Percentiles rank a stretch among this genome's conserved stretches.
Conservation (phyloP, 2,888 invertebrate genomes). For the Cerceris ruficornis region DNA sequence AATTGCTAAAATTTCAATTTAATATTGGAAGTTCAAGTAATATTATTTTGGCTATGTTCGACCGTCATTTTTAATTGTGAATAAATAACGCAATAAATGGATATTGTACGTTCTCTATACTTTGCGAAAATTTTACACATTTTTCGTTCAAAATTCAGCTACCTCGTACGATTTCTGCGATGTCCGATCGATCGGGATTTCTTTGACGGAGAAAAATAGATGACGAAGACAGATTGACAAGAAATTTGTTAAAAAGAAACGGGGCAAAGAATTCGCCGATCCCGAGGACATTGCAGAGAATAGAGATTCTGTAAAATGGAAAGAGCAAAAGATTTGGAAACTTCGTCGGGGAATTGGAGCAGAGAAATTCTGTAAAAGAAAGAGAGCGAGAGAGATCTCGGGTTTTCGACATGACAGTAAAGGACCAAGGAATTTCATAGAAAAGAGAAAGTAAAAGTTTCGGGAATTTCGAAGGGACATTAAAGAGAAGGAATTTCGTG, state of each 20-base stretch:
- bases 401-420: conserved; percentile 4
- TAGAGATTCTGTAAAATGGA: not conserved
- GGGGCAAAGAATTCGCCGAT: not conserved
- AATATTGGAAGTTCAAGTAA: too few species aligned
- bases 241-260: not conserved
- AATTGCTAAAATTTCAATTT: too few species aligned
- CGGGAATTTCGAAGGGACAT: not conserved
- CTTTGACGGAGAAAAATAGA: too few species aligned
- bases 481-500: not conserved
- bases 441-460: not conserved
- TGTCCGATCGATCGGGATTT: too few species aligned
- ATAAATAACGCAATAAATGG: too few species aligned
- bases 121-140: too few species aligned
- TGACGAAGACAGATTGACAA: not conserved
- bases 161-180: too few species aligned
- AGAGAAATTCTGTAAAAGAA: conserved; percentile 4
- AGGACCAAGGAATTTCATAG: not conserved
- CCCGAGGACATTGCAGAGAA: not conserved
- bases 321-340: conserved; percentile 8
- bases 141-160: too few species aligned
- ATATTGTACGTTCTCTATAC: too few species aligned
- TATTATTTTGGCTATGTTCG: too few species aligned
- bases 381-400: conserved; percentile 3
- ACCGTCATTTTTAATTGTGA: too few species aligned
- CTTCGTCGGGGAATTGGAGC: not conserved